These are phyloP conservation scores for Delia radicum DNA, from an alignment of 1,140 invertebrate genomes.

Conservation along the genomic window DNA sequence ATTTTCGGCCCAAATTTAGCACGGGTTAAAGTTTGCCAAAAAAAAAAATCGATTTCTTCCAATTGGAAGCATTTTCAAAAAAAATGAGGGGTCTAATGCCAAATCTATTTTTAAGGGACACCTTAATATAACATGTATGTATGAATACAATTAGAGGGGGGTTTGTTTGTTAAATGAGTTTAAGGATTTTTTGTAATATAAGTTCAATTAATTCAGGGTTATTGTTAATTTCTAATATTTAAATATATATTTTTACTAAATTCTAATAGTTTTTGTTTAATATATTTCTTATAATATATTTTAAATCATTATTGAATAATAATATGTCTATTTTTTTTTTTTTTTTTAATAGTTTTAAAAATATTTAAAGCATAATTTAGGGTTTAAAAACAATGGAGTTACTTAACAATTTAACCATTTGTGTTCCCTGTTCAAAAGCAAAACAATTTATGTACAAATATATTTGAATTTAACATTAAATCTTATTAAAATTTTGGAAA, in stretches of 20 bases:
- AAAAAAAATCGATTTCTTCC: no score
- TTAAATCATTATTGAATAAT: not conserved
- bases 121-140: no score
- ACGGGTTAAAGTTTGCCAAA: no score
- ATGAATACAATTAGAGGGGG: not conserved
- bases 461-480: no score
- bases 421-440: no score
- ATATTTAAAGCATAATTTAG: not conserved
- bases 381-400: not conserved
- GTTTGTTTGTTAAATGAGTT: not conserved
- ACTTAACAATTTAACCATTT: not conserved
- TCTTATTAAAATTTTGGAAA: not conserved
- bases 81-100: no score
- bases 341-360: not conserved
- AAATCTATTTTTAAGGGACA: no score
- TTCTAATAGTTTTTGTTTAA: not conserved
- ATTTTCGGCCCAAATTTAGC: no score
- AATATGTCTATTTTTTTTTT: no score
- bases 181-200: not conserved
- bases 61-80: no score
- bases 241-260: not conserved
- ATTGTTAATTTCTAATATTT: not conserved
- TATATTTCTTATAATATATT: not conserved
- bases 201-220: not conserved
- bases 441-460: no score